These are phyloP conservation scores for Drosophila setosimentum DNA, from an alignment of 2,888 invertebrate genomes.

Conservation along the genomic window DNA sequence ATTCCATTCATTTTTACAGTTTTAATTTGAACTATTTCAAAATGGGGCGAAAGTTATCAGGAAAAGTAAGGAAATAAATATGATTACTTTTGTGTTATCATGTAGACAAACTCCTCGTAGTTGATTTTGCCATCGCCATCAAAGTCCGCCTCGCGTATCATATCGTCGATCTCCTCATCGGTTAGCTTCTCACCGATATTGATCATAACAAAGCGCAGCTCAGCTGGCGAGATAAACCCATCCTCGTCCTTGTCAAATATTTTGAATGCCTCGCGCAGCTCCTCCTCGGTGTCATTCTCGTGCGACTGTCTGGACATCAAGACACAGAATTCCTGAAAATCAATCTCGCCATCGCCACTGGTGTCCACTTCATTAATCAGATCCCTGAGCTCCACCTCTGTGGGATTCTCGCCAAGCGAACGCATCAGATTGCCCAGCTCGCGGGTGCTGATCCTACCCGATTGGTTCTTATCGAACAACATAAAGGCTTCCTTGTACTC, in stretches of 20 bases:
- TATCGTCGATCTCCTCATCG: conserved; percentile 99
- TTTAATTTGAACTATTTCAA: conserved; percentile 45
- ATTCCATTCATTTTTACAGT: conserved; percentile 5
- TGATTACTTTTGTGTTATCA: conserved; percentile 97
- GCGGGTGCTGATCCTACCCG: conserved; percentile 99
- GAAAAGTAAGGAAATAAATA: conserved; percentile 56
- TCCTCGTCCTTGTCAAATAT: conserved; percentile 98
- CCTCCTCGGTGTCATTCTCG: conserved; percentile 98
- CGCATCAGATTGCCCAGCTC: conserved; percentile 99
- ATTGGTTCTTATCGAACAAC: conserved; percentile 99
- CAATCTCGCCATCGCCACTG: conserved; percentile 92
- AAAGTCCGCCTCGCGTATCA: conserved; percentile 99
- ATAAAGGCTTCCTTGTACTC: conserved; percentile 99
- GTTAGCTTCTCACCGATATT: conserved; percentile 99
- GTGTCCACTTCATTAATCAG: conserved; percentile 99
- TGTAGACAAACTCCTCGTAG: conserved; percentile 93
- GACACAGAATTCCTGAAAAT: conserved; percentile 98
- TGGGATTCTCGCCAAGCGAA: conserved; percentile 99
- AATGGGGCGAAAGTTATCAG: background rate
- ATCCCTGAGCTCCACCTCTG: conserved; percentile 99
- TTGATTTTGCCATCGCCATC: conserved; percentile 98
- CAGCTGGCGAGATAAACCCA: conserved; percentile 98
- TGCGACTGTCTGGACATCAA: conserved; percentile 99
- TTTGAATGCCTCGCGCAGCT: conserved; percentile 89
- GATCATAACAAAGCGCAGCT: conserved; percentile 99